Conservation (phyloP, 2,888 invertebrate genomes). For the Trilocha varians region DNA sequence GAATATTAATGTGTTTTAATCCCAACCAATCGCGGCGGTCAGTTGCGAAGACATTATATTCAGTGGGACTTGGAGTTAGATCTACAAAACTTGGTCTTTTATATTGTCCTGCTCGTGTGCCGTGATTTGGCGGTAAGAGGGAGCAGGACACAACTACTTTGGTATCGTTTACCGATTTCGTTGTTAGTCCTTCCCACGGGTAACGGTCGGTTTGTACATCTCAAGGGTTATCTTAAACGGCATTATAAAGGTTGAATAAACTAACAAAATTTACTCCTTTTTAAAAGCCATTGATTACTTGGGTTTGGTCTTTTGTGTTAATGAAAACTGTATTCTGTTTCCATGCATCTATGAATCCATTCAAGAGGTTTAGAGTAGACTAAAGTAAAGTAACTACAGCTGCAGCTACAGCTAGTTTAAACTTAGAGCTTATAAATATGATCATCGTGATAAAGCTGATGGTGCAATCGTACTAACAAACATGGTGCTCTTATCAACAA, state of each 20-base stretch:
- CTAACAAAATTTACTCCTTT: slow-evolving; percentile 20
- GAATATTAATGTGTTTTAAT: slow-evolving; percentile 12
- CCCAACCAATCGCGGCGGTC: slow-evolving; percentile 29
- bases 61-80: slow-evolving; percentile 16
- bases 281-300: too few relatives aligned
- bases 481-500: background rate
- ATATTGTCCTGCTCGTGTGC: background rate
- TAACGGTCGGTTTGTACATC: slow-evolving; percentile 21
- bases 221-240: slow-evolving; percentile 40
- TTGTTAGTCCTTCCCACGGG: slow-evolving; percentile 10
- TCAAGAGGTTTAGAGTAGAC: too few relatives aligned
- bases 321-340: too few relatives aligned
- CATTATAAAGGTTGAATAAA: slow-evolving; percentile 34
- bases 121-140: background rate
- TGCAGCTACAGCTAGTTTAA: too few relatives aligned
- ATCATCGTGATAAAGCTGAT: too few relatives aligned
- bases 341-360: too few relatives aligned
- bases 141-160: background rate
- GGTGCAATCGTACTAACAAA: too few relatives aligned
- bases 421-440: too few relatives aligned
- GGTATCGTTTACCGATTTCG: background rate
- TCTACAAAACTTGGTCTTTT: background rate
- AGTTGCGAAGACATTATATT: slow-evolving; percentile 28
- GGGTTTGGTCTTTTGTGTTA: too few relatives aligned
- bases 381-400: too few relatives aligned